Base-by-base conservation (phyloP, 2,113 vertebrate species). In the Nesoenas mayeri region DNA sequence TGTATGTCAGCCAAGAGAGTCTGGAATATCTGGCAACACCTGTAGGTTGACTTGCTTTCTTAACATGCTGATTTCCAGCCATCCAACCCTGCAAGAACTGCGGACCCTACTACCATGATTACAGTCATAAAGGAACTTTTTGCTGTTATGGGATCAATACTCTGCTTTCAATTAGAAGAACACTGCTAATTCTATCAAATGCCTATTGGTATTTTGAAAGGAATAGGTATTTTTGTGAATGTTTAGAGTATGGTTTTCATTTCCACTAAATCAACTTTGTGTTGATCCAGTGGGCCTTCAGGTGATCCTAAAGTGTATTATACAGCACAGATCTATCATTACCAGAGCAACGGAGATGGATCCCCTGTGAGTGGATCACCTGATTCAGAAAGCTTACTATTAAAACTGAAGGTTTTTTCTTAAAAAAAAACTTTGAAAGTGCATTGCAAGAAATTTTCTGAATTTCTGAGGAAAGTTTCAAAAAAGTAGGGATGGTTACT, bases 11-110 rank as follows among this genome's bases (percentile, higher is more conserved):
- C 88, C 88, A 95, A 67, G 31, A 28, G 31, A 85, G 47, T 72
- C 13, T 80, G 78, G 24, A 91, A 61, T 93, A 96, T 90, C 66
- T 90, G 31, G 47, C 73, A 93, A 58, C 71, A 94, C 64, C 80
- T 91, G 71, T 74, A 44, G n/a, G 56, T 58, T 70, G 51, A 91
- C 88, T 94, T 84, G 14, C n/a, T 85, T 82, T 90, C 60, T 94
- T 81, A 47, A 57, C 77, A 22, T 28, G 58, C 31, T 87, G 21
- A 19, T 89, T 93, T 94, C 42, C 36, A 84, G 25, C 9, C 32
- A 82, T 29, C 25, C 22, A 61, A 25, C 31, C 75, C 61, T 81
- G 31, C 28, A 58, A 91, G 62, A 89, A 19, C 38, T 65, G 24
- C 31, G 87, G 66, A 61, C 21, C 36, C 19, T 74, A 2, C 42